Evolutionary conservation across 2,797 vertebrate species (phyloP).

Genomic region (Aselliscus stoliczkanus): DNA sequence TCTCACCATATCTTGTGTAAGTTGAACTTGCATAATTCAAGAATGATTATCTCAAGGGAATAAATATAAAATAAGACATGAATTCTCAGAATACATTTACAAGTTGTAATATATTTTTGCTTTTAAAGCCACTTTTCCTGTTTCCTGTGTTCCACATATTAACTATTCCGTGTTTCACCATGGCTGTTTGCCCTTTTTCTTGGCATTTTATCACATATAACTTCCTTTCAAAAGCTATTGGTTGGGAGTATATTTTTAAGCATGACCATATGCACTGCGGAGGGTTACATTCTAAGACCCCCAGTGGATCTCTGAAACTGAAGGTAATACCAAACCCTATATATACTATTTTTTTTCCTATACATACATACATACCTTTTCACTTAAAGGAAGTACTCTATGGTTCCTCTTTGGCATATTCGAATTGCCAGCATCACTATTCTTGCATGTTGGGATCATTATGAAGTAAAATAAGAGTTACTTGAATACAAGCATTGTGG

Average conservation of each 20-base stretch:
- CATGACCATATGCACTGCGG: not conserved
- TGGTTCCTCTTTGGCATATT: not conserved
- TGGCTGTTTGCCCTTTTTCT: not conserved
- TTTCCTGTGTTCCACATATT: not conserved
- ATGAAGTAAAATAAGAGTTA: not conserved
- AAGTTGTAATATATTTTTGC: slow-evolving; percentile 16
- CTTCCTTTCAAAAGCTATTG: not conserved
- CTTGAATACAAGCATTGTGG: not conserved
- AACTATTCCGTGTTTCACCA: not conserved
- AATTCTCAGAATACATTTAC: slow-evolving; percentile 31
- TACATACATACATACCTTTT: not conserved
- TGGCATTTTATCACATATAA: not conserved
- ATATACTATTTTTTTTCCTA: not conserved
- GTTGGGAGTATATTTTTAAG: not conserved
- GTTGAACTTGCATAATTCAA: slow-evolving; percentile 50
- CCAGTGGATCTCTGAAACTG: not conserved
- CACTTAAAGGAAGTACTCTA: no score
- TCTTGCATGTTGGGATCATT: not conserved
- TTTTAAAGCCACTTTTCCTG: not conserved
- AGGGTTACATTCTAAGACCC: not conserved
- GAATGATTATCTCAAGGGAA: slow-evolving; percentile 43
- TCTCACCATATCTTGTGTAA: slow-evolving; percentile 24
- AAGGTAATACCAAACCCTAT: not conserved
- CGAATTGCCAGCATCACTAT: not conserved
- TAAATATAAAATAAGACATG: slow-evolving; percentile 52